These are phyloP conservation scores for Amblyraja radiata DNA, from an alignment of 2,797 vertebrate species.

Conservation along the genomic window DNA sequence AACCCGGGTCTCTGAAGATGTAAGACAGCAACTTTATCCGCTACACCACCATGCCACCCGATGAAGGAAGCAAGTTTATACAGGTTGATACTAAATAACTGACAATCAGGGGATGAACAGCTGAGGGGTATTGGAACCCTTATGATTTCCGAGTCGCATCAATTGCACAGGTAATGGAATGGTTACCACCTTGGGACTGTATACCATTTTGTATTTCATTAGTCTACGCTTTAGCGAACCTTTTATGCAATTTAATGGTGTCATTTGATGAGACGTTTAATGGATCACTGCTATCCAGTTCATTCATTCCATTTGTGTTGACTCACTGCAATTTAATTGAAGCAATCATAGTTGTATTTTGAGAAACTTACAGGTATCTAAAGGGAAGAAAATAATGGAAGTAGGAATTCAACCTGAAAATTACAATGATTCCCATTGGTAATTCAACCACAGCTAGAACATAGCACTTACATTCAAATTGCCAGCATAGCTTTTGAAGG, in stretches of 20 bases:
- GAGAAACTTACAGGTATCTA: background rate
- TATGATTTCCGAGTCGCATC: background rate
- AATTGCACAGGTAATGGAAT: background rate
- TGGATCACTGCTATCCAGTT: background rate
- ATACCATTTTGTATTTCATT: background rate
- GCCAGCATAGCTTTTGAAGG: background rate
- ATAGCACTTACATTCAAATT: background rate
- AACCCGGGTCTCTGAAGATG: too few relatives aligned
- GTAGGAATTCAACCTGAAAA: constrained; percentile 30
- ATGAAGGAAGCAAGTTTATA: background rate
- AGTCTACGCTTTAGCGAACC: background rate
- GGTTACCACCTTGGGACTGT: background rate
- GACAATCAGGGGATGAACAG: background rate
- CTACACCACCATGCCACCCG: too few relatives aligned
- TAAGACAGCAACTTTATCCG: too few relatives aligned
- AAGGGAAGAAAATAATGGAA: constrained; percentile 4
- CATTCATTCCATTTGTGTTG: background rate
- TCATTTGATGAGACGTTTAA: background rate
- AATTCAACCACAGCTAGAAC: constrained; percentile 8
- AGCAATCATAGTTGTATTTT: background rate
- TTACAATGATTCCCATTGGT: background rate
- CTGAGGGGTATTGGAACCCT: background rate
- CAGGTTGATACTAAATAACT: background rate
- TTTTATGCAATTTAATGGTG: background rate
- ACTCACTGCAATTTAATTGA: background rate